These are phyloP conservation scores for Sciurus carolinensis DNA, from an alignment of 2,797 vertebrate species.

Conservation along the genomic window DNA sequence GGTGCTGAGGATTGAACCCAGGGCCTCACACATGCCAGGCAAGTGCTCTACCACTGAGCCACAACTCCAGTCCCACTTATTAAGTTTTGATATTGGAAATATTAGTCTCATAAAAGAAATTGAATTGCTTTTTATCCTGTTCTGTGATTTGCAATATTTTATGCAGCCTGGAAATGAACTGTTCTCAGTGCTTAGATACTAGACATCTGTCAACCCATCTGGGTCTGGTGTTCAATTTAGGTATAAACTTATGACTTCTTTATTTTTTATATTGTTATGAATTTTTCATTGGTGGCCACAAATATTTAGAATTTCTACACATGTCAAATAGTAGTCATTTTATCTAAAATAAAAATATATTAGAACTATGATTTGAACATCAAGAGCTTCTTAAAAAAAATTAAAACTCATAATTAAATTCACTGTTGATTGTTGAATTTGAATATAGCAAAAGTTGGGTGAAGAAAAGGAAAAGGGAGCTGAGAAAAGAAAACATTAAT, in stretches of 20 bases:
- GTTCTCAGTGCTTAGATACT: not conserved
- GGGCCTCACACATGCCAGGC: too few species aligned
- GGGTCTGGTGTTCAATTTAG: not conserved
- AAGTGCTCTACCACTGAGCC: too few species aligned
- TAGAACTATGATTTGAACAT: not conserved
- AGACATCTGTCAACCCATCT: not conserved
- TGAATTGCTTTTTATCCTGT: not conserved
- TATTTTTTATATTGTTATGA: not conserved
- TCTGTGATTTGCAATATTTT: not conserved
- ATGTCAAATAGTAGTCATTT: not conserved
- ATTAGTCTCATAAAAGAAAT: not conserved
- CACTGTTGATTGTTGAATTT: not conserved
- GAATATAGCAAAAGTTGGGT: not conserved
- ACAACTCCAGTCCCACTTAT: not conserved
- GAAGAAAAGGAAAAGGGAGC: accelerated
- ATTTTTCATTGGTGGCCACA: not conserved
- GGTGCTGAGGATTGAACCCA: too few species aligned
- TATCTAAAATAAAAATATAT: constrained; percentile 12
- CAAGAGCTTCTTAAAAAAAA: not conserved
- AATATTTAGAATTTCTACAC: constrained; percentile 6
- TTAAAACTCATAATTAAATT: constrained; percentile 11
- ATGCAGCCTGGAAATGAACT: not conserved
- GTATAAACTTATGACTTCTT: not conserved
- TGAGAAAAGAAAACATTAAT: not conserved
- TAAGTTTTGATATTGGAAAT: not conserved